A percentile compares a stretch with the other conserved stretches of the same genome.
Conservation (phyloP, 2,888 invertebrate species). For the Nymphalis c-album region DNA sequence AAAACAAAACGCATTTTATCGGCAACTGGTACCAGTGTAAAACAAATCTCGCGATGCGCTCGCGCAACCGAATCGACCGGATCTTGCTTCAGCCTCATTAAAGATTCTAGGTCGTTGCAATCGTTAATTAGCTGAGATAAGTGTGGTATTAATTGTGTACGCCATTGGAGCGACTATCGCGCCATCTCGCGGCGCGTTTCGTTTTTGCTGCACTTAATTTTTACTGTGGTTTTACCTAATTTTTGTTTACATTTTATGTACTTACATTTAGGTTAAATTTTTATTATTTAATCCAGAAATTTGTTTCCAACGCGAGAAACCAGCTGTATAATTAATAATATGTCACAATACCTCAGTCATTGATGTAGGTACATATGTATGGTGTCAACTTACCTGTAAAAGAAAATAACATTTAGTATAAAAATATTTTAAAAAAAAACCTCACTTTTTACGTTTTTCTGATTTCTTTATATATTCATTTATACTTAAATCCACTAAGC, state of each 20-base stretch:
- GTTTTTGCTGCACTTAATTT: slow-evolving; percentile 37
- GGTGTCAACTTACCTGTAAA: slow-evolving; percentile 10
- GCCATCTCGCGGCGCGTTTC: slow-evolving; percentile 48
- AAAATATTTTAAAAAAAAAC: too few relatives aligned
- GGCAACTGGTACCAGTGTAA: slow-evolving; percentile 30
- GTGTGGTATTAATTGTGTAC: slow-evolving; percentile 78
- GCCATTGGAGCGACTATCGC: slow-evolving; percentile 72
- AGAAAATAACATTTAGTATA: background rate
- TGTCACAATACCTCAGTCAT: background rate
- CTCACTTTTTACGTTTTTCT: too few relatives aligned
- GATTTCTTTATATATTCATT: too few relatives aligned
- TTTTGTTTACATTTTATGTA: background rate
- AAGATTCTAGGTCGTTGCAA: slow-evolving; percentile 80
- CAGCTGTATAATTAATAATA: too few relatives aligned
- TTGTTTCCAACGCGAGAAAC: too few relatives aligned
- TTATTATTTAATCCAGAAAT: too few relatives aligned
- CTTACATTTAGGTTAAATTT: background rate
- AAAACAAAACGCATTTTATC: slow-evolving; percentile 28
- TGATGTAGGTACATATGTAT: background rate
- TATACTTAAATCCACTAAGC: too few relatives aligned
- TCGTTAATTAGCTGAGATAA: slow-evolving; percentile 78
- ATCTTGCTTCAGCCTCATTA: slow-evolving; percentile 78
- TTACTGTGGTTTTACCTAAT: slow-evolving; percentile 11
- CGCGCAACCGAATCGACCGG: slow-evolving; percentile 54
- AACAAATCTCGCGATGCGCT: slow-evolving; percentile 43